phyloP scores from a whole-genome alignment of 2,113 vertebrate genomes.

The Coptodon bakossiorum region DNA sequence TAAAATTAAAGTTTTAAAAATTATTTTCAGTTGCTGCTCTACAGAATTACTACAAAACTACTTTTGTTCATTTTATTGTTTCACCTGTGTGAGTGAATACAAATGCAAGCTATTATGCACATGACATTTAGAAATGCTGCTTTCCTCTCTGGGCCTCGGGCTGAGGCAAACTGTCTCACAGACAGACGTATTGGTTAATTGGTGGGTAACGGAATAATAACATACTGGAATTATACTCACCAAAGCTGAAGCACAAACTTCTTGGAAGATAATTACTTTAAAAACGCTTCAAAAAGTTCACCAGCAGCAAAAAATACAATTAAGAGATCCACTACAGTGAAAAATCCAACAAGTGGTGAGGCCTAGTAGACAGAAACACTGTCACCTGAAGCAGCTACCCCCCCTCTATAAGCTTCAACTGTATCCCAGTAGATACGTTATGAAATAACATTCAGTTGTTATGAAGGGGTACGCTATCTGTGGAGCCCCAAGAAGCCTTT shows the following conservation, averaged over 20 bases:
- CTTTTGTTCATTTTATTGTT: background rate
- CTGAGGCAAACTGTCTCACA: background rate
- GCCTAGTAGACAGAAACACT: background rate
- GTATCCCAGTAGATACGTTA: background rate
- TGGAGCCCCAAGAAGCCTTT: background rate
- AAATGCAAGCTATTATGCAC: background rate
- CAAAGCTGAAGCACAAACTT: background rate
- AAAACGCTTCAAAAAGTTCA: background rate
- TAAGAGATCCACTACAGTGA: background rate
- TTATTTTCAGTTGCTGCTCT: background rate
- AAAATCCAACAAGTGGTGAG: background rate
- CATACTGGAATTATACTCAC: background rate
- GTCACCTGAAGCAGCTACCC: background rate
- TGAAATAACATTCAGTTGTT: background rate
- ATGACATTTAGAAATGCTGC: background rate
- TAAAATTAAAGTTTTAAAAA: background rate
- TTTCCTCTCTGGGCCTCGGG: background rate
- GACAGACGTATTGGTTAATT: background rate
- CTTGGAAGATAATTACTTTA: background rate
- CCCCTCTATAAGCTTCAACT: background rate
- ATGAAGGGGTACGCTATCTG: background rate
- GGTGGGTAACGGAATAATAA: background rate
- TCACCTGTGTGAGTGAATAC: background rate
- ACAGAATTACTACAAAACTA: background rate
- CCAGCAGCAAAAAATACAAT: background rate